Evolutionary conservation across 2,888 invertebrate genomes (phyloP).

Genomic region (Limnephilus marmoratus): DNA sequence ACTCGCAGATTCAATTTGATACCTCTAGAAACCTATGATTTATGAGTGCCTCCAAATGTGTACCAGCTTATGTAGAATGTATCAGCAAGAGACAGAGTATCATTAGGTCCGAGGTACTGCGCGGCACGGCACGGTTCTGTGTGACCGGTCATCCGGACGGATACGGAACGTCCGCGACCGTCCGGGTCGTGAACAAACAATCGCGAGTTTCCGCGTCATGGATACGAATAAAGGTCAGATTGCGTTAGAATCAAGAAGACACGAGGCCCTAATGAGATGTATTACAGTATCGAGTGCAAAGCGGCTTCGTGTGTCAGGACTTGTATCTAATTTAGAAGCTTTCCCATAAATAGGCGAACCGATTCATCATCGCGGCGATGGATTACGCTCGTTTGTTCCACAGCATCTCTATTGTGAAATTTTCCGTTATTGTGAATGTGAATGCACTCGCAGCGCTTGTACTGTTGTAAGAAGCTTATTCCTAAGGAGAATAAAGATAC

Average conservation of each 20-base stretch:
- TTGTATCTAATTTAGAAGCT: slow-evolving; percentile 39
- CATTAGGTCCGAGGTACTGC: not conserved
- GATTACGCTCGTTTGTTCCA: slow-evolving; percentile 27
- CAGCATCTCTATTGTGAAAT: slow-evolving; percentile 14
- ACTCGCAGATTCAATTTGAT: not conserved
- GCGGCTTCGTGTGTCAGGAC: slow-evolving; percentile 37
- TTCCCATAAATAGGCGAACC: slow-evolving; percentile 24
- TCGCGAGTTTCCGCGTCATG: slow-evolving; percentile 51
- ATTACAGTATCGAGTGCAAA: slow-evolving; percentile 36
- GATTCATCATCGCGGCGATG: slow-evolving; percentile 10
- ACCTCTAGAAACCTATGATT: slow-evolving; percentile 43
- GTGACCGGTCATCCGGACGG: slow-evolving; percentile 13
- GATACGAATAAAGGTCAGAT: slow-evolving; percentile 61
- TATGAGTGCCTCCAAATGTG: slow-evolving; percentile 42
- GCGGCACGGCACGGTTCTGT: not conserved
- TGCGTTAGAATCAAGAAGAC: slow-evolving; percentile 57
- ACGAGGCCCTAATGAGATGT: slow-evolving; percentile 58
- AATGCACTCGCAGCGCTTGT: not conserved
- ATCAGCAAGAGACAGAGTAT: slow-evolving; percentile 37
- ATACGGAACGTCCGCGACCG: slow-evolving; percentile 30
- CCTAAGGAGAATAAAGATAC: not conserved
- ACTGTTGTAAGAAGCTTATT: not conserved
- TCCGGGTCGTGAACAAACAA: slow-evolving; percentile 56
- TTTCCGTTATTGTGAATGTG: not conserved
- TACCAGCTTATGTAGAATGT: slow-evolving; percentile 41